phyloP scores from a whole-genome alignment of 2,797 vertebrate species.

The Benthosema pterotum region DNA sequence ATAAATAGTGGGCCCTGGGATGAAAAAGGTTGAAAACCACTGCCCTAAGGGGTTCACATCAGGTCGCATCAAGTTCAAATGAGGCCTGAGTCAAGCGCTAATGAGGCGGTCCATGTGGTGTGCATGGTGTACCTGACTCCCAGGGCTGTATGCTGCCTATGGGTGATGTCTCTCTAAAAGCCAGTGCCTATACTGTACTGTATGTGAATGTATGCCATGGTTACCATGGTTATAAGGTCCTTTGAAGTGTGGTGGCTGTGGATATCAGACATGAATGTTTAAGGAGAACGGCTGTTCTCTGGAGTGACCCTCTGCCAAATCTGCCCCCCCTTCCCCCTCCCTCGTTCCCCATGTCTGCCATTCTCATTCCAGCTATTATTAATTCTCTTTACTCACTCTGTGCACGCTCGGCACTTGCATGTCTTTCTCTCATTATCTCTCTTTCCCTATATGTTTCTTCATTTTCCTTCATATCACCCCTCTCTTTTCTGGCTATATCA shows the following conservation, averaged over 20 bases:
- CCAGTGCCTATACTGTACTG: not conserved
- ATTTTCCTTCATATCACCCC: conserved; percentile 9
- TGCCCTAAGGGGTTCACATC: no score
- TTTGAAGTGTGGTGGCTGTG: conserved; percentile 41
- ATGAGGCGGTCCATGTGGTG: not conserved
- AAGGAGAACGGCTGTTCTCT: conserved; percentile 66
- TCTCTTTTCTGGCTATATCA: not conserved
- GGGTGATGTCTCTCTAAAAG: not conserved
- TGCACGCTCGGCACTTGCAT: no score
- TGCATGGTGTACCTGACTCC: not conserved
- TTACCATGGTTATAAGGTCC: conserved; percentile 9
- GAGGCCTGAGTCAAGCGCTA: not conserved
- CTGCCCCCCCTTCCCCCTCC: conserved; percentile 61
- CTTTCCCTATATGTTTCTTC: conserved; percentile 21
- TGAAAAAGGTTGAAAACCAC: no score
- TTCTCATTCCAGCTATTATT: no score
- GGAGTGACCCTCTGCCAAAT: conserved; percentile 66
- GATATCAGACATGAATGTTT: conserved; percentile 71
- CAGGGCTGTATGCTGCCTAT: not conserved
- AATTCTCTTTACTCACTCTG: no score
- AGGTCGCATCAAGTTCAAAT: no score
- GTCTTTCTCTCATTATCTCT: conserved; percentile 58
- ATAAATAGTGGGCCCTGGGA: no score
- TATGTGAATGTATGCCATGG: not conserved
- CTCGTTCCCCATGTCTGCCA: no score